Conservation (phyloP, 1,140 invertebrate genomes). For the Drosophila sucinea region DNA sequence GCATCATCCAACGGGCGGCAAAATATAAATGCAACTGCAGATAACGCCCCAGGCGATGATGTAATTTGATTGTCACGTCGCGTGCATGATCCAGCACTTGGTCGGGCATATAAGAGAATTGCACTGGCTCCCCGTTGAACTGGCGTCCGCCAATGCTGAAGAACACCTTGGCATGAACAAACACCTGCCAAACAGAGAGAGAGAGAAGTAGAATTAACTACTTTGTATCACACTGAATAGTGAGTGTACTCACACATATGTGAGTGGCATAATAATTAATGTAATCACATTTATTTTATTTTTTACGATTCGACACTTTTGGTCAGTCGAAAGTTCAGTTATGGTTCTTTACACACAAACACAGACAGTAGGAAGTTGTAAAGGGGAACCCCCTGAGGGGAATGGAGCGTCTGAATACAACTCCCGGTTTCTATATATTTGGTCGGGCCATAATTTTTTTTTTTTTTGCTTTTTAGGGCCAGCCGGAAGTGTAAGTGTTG, state of each 20-base stretch:
- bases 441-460: slow-evolving; percentile 11
- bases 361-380: slow-evolving; percentile 49
- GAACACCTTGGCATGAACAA: slow-evolving; percentile 87
- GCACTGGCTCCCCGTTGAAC: slow-evolving; percentile 85
- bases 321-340: slow-evolving; percentile 39
- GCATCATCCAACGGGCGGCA: slow-evolving; percentile 92
- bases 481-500: slow-evolving; percentile 71
- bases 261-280: slow-evolving; percentile 74
- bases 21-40: slow-evolving; percentile 93
- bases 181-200: slow-evolving; percentile 85
- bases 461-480: slow-evolving; percentile 29
- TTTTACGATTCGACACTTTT: slow-evolving; percentile 37
- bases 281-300: slow-evolving; percentile 45
- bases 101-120: slow-evolving; percentile 91
- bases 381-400: slow-evolving; percentile 10
- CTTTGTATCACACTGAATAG: slow-evolving; percentile 18
- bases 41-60: slow-evolving; percentile 89
- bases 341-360: slow-evolving; percentile 23
- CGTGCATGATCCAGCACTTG: slow-evolving; percentile 91
- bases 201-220: slow-evolving; percentile 29
- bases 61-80: slow-evolving; percentile 92
- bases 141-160: slow-evolving; percentile 91
- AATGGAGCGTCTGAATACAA: slow-evolving; percentile 6
- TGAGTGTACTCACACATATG: slow-evolving; percentile 11
- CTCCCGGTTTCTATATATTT: slow-evolving; percentile 30